These are phyloP conservation scores for Nicator chloris DNA, from an alignment of 2,113 vertebrate genomes.

Conservation along the genomic window DNA sequence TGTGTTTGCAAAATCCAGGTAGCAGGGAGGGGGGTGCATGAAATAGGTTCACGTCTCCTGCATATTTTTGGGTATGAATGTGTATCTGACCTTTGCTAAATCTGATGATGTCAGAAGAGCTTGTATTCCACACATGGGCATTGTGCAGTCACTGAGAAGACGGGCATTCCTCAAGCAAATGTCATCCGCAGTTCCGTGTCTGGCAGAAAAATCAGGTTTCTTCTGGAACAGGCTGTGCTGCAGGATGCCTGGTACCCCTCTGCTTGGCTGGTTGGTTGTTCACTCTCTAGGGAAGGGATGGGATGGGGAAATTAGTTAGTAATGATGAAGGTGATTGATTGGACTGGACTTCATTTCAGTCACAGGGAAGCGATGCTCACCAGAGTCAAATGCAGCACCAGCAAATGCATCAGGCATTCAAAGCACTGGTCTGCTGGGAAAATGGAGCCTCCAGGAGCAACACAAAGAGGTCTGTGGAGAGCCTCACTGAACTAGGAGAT, in stretches of 20 bases:
- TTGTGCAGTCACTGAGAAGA: background rate
- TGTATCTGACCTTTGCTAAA: background rate
- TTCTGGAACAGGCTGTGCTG: background rate
- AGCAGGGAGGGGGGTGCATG: fast-evolving
- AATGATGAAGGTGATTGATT: background rate
- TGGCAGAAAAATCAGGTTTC: background rate
- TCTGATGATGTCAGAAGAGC: background rate
- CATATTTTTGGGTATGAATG: background rate
- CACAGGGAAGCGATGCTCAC: background rate
- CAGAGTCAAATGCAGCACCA: background rate
- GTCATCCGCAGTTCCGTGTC: background rate
- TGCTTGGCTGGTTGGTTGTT: background rate
- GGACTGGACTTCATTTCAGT: background rate
- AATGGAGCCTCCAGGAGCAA: background rate
- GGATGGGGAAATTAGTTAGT: background rate
- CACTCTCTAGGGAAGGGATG: background rate
- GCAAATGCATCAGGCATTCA: background rate
- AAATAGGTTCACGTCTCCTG: background rate
- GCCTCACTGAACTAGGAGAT: background rate
- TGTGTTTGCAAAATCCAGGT: background rate
- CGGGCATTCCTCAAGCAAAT: background rate
- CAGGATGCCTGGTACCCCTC: background rate
- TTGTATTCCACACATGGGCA: background rate
- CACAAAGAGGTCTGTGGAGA: fast-evolving
- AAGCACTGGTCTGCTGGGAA: background rate